Evolutionary conservation across 2,888 invertebrate genomes (phyloP).

Genomic region (Agrotis exclamationis): DNA sequence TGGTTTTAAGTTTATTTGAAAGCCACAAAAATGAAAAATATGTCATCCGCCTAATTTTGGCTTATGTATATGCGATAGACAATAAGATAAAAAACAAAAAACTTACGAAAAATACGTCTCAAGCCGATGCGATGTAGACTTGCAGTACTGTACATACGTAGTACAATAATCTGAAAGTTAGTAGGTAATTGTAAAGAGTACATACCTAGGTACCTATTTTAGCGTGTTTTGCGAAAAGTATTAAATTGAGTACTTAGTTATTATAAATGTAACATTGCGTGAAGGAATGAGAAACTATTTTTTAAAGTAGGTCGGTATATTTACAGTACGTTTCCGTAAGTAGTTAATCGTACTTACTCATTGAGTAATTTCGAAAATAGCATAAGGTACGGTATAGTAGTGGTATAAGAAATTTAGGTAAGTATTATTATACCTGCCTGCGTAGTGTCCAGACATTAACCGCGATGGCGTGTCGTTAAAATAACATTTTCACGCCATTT

Average conservation of each 20-base stretch:
- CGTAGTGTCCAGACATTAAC: not conserved
- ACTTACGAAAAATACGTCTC: too few species aligned
- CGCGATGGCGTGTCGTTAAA: not conserved
- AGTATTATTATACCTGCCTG: too few species aligned
- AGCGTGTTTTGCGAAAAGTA: constrained; percentile 24
- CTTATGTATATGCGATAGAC: too few species aligned
- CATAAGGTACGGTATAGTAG: not conserved
- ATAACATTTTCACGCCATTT: not conserved
- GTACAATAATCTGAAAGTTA: constrained; percentile 2
- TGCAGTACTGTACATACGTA: too few species aligned
- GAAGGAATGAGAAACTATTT: constrained; percentile 36
- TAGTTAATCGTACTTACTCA: constrained; percentile 5
- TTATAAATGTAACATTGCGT: constrained; percentile 17
- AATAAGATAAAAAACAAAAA: too few species aligned
- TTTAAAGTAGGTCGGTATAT: constrained; percentile 12
- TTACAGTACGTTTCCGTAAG: constrained; percentile 9
- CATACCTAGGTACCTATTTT: constrained; percentile 7
- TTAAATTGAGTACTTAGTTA: constrained; percentile 8
- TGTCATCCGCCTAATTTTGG: too few species aligned
- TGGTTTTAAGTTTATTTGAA: too few species aligned
- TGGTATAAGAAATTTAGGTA: too few species aligned
- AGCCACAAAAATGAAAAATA: too few species aligned
- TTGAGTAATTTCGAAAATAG: not conserved
- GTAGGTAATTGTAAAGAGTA: not conserved
- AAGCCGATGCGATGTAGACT: too few species aligned